These are phyloP conservation scores for Perca flavescens DNA, from an alignment of 2,113 vertebrate genomes.

Conservation along the genomic window DNA sequence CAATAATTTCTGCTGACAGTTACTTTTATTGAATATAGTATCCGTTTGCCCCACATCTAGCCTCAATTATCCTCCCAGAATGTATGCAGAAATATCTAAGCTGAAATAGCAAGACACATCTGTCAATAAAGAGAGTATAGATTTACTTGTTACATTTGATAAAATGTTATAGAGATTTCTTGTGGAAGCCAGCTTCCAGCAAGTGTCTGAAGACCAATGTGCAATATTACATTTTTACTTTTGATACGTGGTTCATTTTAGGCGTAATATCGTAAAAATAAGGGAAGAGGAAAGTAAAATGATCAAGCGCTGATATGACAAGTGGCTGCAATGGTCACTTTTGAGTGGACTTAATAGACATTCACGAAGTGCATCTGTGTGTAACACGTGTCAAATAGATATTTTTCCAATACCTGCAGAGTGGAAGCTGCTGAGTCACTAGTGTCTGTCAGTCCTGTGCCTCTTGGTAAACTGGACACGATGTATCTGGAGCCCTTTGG, in stretches of 20 bases:
- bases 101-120: no score
- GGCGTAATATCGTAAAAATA: no score
- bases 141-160: no score
- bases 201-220: background rate
- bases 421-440: slow-evolving; percentile 64
- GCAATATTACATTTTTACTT: background rate
- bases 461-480: slow-evolving; percentile 78
- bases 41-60: no score
- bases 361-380: background rate
- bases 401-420: slow-evolving; percentile 5
- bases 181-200: background rate
- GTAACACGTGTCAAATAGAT: background rate
- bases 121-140: no score
- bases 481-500: slow-evolving; percentile 79
- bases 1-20: no score
- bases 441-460: slow-evolving; percentile 69
- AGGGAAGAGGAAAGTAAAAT: background rate
- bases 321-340: background rate
- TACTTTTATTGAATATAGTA: no score
- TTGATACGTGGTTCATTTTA: background rate
- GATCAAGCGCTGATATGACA: background rate
- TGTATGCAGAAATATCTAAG: no score
- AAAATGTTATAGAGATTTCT: no score
- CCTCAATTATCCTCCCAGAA: no score
- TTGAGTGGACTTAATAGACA: background rate